A percentile compares a stretch with the other conserved stretches of the same genome.
Evolutionary conservation across 1,140 invertebrate genomes (phyloP).

Genomic region (Drosophila funebris): DNA sequence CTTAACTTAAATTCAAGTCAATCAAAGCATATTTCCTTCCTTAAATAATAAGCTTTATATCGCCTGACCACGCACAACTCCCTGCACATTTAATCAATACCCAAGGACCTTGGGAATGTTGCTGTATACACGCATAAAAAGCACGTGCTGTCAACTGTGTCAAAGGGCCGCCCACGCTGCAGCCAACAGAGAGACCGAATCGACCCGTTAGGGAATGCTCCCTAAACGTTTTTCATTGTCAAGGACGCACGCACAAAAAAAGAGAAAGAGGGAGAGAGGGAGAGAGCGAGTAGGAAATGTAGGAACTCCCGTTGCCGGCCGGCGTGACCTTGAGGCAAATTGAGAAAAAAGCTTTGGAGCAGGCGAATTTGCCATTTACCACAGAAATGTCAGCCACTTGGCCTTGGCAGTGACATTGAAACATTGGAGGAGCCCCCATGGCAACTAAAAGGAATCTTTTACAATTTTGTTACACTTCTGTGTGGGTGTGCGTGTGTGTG

Average conservation of each 20-base stretch:
- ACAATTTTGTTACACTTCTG: conserved; percentile 37
- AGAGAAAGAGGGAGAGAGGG: too few species aligned
- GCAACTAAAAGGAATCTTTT: conserved; percentile 26
- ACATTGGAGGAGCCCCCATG: conserved; percentile 34
- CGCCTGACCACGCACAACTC: conserved; percentile 22
- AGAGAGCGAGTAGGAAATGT: background rate
- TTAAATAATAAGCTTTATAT: conserved; percentile 8
- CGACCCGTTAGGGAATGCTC: conserved; percentile 37
- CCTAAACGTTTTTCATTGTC: conserved; percentile 67
- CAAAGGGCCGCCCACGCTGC: conserved; percentile 46
- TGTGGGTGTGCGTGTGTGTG: background rate
- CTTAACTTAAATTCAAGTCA: background rate
- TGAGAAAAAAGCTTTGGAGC: conserved; percentile 58
- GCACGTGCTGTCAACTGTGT: conserved; percentile 78
- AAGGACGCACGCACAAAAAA: conserved; percentile 70
- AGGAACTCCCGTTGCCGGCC: conserved; percentile 54
- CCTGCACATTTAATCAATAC: conserved; percentile 57
- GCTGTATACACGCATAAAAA: conserved; percentile 44
- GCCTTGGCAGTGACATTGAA: conserved; percentile 73
- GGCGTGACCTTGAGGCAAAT: conserved; percentile 63
- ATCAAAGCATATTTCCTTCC: background rate
- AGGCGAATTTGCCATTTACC: conserved; percentile 36
- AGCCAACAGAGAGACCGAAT: background rate
- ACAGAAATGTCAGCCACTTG: conserved; percentile 50
- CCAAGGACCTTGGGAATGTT: conserved; percentile 60